phyloP scores from a whole-genome alignment of 2,113 vertebrate genomes.

The Motacilla tschutschensis region DNA sequence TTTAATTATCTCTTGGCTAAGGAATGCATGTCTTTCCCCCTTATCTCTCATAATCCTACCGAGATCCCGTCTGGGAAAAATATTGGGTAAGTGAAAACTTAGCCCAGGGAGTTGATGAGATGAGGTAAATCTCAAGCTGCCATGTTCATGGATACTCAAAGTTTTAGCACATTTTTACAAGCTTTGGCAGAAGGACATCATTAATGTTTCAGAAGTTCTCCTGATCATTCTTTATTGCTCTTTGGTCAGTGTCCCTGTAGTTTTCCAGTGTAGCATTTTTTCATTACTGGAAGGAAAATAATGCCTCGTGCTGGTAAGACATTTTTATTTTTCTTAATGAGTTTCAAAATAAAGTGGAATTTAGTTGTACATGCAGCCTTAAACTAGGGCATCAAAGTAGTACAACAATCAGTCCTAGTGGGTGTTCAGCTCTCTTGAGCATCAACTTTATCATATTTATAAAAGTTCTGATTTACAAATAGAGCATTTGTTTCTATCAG shows the following conservation, averaged over 20 bases:
- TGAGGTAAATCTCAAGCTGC: constrained; percentile 59
- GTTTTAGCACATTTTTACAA: constrained; percentile 55
- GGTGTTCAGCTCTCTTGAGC: constrained; percentile 13
- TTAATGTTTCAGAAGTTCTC: constrained; percentile 69
- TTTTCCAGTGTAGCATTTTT: constrained; percentile 47
- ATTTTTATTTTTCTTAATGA: constrained; percentile 43
- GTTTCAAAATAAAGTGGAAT: constrained; percentile 41
- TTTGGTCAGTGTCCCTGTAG: constrained; percentile 48
- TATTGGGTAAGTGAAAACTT: constrained; percentile 24
- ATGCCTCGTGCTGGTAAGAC: constrained; percentile 10
- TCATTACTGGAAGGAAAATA: constrained; percentile 50
- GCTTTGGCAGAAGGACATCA: constrained; percentile 56
- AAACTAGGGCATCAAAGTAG: constrained; percentile 22
- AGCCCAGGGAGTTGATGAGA: constrained; percentile 50
- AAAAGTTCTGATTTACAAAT: constrained; percentile 54
- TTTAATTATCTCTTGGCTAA: constrained; percentile 61
- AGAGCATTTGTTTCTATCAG: constrained; percentile 49
- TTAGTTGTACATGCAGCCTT: neutral
- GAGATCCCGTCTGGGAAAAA: constrained; percentile 12
- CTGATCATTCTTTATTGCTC: constrained; percentile 21
- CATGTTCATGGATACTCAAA: constrained; percentile 39
- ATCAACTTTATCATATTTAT: constrained; percentile 49
- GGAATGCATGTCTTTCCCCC: constrained; percentile 21
- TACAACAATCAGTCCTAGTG: neutral
- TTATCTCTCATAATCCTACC: constrained; percentile 36